Evolutionary conservation across 2,888 invertebrate genomes (phyloP), one percentile per base, ranked within the genome.

Genomic region (Lagria hirta): DNA sequence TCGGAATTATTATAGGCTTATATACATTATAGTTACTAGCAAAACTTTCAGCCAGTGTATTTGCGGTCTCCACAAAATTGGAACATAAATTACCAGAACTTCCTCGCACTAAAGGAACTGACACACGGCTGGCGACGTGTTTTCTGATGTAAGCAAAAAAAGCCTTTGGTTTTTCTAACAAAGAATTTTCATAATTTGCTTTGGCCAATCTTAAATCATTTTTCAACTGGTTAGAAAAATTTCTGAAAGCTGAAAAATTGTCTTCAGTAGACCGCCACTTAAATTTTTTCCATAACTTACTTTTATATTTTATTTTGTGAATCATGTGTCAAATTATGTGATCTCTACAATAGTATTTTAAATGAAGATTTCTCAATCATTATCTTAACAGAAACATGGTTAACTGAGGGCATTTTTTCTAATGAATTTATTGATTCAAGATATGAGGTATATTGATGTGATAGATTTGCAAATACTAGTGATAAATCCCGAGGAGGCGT

Each of bases 301-400:
- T 24, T 24, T 24, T 24, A 13, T 24, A 24, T 24, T 24, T 24
- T 24, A 24, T 24, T 24, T 24, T 24, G 24, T 24, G 11, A 24
- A 24, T 10, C 24, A 24, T 3, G 11, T 24, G 8, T 24, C 12
- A 2, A 2, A 11, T 24, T 24, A 24, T 24, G n/a, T n/a, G n/a
- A n/a, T n/a, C n/a, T n/a, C n/a, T n/a, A n/a, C n/a, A n/a, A n/a
- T n/a, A n/a, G n/a, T n/a, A n/a, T n/a, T n/a, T n/a, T n/a, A n/a
- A n/a, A n/a, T n/a, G n/a, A n/a, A n/a, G n/a, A n/a, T n/a, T n/a
- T n/a, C n/a, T n/a, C n/a, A n/a, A n/a, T n/a, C n/a, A n/a, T n/a
- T n/a, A n/a, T n/a, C n/a, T n/a, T n/a, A n/a, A n/a, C n/a, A n/a
- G n/a, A n/a, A n/a, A n/a, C n/a, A n/a, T n/a, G n/a, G n/a, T n/a